phyloP scores from a whole-genome alignment of 2,888 invertebrate genomes.

The Harpagoxenus sublaevis region DNA sequence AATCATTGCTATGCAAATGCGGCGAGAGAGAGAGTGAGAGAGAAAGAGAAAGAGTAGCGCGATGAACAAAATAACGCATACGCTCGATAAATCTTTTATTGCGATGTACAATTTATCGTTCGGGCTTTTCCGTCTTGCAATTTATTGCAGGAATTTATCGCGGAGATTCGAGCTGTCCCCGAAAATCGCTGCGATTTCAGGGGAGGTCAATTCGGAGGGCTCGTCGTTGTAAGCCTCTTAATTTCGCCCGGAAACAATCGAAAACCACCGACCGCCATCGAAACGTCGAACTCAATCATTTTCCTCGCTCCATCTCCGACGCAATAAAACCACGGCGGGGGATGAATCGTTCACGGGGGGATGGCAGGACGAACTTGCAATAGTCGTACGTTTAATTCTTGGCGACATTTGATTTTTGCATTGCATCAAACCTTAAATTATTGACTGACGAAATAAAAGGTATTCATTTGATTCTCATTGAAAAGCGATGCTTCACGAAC shows the following conservation, averaged over 20 bases:
- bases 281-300: slow-evolving; percentile 36
- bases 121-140: slow-evolving; percentile 45
- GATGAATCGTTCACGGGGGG: not conserved
- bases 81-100: slow-evolving; percentile 47
- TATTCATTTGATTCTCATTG: not conserved
- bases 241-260: slow-evolving; percentile 63
- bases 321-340: slow-evolving; percentile 27
- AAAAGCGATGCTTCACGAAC: not conserved
- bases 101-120: slow-evolving; percentile 46
- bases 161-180: slow-evolving; percentile 35
- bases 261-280: slow-evolving; percentile 38
- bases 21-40: not conserved
- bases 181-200: slow-evolving; percentile 41
- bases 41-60: not conserved
- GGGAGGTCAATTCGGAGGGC: slow-evolving; percentile 28
- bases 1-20: slow-evolving; percentile 37
- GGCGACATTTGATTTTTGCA: slow-evolving; percentile 23
- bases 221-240: slow-evolving; percentile 53
- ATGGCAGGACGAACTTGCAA: slow-evolving; percentile 11
- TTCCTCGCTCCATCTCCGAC: slow-evolving; percentile 21
- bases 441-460: not conserved
- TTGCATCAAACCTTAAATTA: slow-evolving; percentile 19
- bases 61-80: slow-evolving; percentile 43
- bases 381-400: slow-evolving; percentile 33
- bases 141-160: slow-evolving; percentile 51